Evolutionary conservation across 1,140 invertebrate genomes (phyloP).

Genomic region (Zaprionus ornatus): DNA sequence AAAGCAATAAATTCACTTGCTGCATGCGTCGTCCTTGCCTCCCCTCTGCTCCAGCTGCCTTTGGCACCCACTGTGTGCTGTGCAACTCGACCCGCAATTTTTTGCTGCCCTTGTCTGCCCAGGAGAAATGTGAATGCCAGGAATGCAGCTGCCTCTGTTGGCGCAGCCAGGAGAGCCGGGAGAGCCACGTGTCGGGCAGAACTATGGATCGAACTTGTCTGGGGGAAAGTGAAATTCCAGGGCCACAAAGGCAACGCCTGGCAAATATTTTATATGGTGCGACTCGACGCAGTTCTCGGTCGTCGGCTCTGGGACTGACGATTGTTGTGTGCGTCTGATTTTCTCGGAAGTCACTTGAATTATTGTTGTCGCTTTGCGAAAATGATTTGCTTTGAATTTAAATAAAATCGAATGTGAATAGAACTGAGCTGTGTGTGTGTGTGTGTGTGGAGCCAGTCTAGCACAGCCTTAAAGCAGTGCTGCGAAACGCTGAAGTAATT

Average conservation of each 20-base stretch:
- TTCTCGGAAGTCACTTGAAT: constrained; percentile 49
- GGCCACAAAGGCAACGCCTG: constrained; percentile 42
- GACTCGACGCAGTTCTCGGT: not conserved
- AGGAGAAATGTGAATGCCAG: constrained; percentile 52
- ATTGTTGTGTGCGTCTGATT: constrained; percentile 40
- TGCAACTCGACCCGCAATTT: constrained; percentile 12
- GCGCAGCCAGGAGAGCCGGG: not conserved
- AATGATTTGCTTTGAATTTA: constrained; percentile 32
- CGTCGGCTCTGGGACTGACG: no score
- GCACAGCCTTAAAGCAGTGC: not conserved
- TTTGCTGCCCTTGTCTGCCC: constrained; percentile 34
- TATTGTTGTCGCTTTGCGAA: constrained; percentile 48
- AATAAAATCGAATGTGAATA: constrained; percentile 4
- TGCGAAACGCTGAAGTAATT: not conserved
- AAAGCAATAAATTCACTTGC: constrained; percentile 73
- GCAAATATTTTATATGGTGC: constrained; percentile 68
- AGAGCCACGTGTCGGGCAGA: constrained; percentile 16
- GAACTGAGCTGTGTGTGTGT: not conserved
- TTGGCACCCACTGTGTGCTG: constrained; percentile 9
- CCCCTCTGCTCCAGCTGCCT: not conserved
- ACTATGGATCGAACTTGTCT: constrained; percentile 35
- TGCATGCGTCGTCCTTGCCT: not conserved
- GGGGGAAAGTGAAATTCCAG: constrained; percentile 72
- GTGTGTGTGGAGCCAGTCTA: not conserved
- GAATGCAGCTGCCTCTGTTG: constrained; percentile 48